Conservation (phyloP, 2,888 invertebrate species). For the Parochlus steinenii region DNA sequence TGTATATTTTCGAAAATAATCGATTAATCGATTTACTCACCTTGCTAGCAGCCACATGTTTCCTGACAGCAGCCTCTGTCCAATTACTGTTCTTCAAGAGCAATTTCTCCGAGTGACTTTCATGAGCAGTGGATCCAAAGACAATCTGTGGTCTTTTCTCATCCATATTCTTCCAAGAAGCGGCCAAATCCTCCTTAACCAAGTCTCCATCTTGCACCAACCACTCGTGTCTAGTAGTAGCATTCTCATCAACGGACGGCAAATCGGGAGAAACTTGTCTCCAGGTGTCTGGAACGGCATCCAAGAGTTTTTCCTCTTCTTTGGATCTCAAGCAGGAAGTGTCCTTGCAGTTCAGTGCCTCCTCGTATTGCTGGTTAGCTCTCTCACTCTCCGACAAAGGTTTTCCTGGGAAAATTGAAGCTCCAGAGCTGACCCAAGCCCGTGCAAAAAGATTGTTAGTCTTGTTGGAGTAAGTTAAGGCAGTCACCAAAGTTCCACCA, state of each 20-base stretch:
- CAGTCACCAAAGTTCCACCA: constrained; percentile 71
- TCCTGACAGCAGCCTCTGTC: constrained; percentile 45
- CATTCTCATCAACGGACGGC: constrained; percentile 35
- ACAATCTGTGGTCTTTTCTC: constrained; percentile 34
- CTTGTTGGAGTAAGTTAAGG: constrained; percentile 41
- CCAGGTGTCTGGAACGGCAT: constrained; percentile 59
- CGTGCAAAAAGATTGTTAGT: constrained; percentile 51
- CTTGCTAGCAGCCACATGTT: constrained; percentile 37
- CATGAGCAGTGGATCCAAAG: constrained; percentile 58
- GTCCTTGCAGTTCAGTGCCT: constrained; percentile 37
- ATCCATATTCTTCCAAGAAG: constrained; percentile 37
- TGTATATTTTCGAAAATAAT: no score
- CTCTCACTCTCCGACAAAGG: constrained; percentile 41
- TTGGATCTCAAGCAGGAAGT: constrained; percentile 39
- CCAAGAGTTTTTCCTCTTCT: constrained; percentile 40
- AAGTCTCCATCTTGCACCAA: constrained; percentile 56
- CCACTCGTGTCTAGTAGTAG: constrained; percentile 50
- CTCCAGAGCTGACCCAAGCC: constrained; percentile 66
- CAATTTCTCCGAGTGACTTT: constrained; percentile 43
- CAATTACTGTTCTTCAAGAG: constrained; percentile 44
- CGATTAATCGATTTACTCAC: no score
- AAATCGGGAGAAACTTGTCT: constrained; percentile 36
- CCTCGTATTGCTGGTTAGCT: constrained; percentile 42
- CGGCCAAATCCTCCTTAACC: constrained; percentile 46
- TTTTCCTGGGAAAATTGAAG: constrained; percentile 53